Evolutionary conservation across 1,140 invertebrate species (phyloP).

Genomic region (Sweltsa coloradensis): DNA sequence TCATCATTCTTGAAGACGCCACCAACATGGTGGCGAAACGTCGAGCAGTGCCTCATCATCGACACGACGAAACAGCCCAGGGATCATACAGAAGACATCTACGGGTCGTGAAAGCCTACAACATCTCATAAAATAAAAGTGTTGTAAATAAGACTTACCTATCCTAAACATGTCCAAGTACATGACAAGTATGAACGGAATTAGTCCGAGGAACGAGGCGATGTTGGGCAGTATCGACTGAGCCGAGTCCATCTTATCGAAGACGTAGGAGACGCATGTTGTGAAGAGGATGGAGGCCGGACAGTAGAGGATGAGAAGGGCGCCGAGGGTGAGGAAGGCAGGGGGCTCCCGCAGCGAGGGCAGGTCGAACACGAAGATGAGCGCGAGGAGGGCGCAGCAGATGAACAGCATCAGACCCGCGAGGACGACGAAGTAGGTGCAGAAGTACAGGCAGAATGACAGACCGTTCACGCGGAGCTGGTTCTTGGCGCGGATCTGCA

Average conservation of each 20-base stretch:
- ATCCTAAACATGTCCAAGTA: conserved; percentile 54
- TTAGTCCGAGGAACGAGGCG: conserved; percentile 56
- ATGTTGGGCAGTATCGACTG: conserved; percentile 65
- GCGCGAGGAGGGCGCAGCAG: conserved; percentile 46
- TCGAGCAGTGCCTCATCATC: no score
- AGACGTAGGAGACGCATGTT: conserved; percentile 64
- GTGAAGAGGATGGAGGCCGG: conserved; percentile 61
- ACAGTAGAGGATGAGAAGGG: conserved; percentile 58
- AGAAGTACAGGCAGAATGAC: conserved; percentile 63
- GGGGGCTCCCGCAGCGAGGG: conserved; percentile 51
- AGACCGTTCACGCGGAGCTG: conserved; percentile 72
- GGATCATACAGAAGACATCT: no score
- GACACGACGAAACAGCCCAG: no score
- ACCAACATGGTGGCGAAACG: no score
- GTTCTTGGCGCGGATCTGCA: conserved; percentile 69
- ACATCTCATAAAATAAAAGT: no score
- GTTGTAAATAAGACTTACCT: conserved; percentile 34
- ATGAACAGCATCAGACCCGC: conserved; percentile 53
- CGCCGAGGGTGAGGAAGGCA: conserved; percentile 50
- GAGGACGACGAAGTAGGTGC: conserved; percentile 59
- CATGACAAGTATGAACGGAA: conserved; percentile 59
- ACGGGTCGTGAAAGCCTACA: no score
- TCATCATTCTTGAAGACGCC: no score
- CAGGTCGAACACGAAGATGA: conserved; percentile 55
- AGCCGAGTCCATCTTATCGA: conserved; percentile 69